Evolutionary conservation across 1,140 invertebrate species (phyloP).

Genomic region (Samia ricini): DNA sequence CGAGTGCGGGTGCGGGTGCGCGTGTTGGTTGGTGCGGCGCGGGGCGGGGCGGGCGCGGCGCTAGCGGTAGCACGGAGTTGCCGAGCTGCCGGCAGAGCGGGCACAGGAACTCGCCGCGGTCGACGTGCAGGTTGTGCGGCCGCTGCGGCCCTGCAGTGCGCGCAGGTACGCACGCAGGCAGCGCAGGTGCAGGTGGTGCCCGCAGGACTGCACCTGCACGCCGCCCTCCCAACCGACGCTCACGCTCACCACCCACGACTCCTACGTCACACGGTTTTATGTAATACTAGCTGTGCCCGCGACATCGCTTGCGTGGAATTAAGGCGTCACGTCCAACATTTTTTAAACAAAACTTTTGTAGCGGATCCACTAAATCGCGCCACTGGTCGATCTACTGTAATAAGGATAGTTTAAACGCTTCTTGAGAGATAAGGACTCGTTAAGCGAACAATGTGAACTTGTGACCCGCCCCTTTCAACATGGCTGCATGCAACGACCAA

Average conservation of each 20-base stretch:
- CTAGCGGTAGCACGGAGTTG: conserved; percentile 94
- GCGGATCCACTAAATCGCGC: no score
- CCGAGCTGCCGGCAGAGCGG: conserved; percentile 95
- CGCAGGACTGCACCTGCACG: conserved; percentile 96
- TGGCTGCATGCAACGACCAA: no score
- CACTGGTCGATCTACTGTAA: no score
- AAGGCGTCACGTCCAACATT: no score
- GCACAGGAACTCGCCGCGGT: conserved; percentile 95
- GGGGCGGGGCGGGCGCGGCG: conserved; percentile 86
- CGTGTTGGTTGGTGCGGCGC: no score
- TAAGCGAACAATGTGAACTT: no score
- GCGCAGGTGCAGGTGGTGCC: conserved; percentile 96
- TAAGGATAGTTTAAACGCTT: no score
- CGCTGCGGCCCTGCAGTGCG: conserved; percentile 87
- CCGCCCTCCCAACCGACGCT: conserved; percentile 96
- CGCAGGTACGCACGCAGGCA: conserved; percentile 94
- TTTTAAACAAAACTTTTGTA: no score
- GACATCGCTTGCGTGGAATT: no score
- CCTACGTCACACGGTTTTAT: conserved; percentile 65
- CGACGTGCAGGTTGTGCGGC: conserved; percentile 85
- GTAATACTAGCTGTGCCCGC: no score
- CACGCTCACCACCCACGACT: conserved; percentile 90
- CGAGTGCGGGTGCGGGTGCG: conserved; percentile 73
- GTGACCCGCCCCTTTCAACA: no score
- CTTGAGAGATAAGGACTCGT: no score